Evolutionary conservation across 2,888 invertebrate genomes (phyloP).

Genomic region (Epirrita christyi): DNA sequence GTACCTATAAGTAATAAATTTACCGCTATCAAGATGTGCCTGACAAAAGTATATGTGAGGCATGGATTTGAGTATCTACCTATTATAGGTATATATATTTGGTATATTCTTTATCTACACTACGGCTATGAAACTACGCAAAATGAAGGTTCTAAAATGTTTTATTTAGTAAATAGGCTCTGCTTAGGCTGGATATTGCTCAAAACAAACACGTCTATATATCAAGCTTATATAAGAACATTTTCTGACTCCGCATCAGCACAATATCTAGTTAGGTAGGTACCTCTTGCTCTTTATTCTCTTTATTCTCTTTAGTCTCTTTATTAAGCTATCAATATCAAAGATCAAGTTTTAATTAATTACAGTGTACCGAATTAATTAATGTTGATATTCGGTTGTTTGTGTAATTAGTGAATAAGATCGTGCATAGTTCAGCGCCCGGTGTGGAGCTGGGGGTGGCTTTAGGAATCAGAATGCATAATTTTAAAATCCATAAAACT

Average conservation of each 20-base stretch:
- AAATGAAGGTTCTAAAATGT: no score
- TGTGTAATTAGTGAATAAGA: conserved; percentile 38
- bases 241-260: neutral
- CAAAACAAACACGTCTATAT: no score
- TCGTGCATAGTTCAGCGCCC: conserved; percentile 31
- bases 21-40: neutral
- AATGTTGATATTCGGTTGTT: conserved; percentile 38
- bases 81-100: neutral
- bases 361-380: conserved; percentile 36
- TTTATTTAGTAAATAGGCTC: no score
- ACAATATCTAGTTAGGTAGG: neutral
- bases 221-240: neutral
- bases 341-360: conserved; percentile 32
- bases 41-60: no score
- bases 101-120: no score
- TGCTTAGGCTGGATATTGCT: no score
- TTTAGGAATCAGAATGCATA: conserved; percentile 15
- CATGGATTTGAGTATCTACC: neutral
- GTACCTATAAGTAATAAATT: neutral
- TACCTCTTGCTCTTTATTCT: no score
- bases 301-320: neutral
- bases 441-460: conserved; percentile 1
- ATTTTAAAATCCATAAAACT: conserved; percentile 2
- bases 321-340: conserved; percentile 5
- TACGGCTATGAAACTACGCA: no score